Base-by-base conservation (phyloP, 2,888 invertebrate species). In the Drosophila suboccidentalis region DNA sequence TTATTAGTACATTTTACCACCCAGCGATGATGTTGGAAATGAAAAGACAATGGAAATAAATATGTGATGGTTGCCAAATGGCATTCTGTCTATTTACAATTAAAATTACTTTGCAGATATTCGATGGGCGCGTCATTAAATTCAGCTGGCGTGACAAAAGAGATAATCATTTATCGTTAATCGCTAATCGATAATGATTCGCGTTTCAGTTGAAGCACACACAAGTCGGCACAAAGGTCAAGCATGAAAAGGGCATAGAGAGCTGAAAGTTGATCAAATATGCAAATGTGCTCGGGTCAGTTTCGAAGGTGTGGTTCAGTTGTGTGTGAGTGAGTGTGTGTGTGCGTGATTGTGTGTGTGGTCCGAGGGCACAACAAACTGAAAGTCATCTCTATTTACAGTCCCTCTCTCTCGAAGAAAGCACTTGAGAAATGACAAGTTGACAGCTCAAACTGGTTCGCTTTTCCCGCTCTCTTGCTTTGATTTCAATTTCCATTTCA, bases 381-480 rank as follows among this genome's bases (percentile, higher is more conserved):
- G 44, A 83, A 61, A 77, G 89, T 84, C 83, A 84, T 84, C 84
- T 80, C 65, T 80, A 59, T 73, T 89, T 76, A 75, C 61, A 34
- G 9, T 43, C 15, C n/a, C 22, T 13, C 22, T 43, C 43, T 13
- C 54, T 19, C 5, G 3, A 4, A 15, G 19, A 13, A 43, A 61
- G 43, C 78, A 75, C 74, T 78, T 73, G 55, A 54, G 49, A 43
- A 60, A 53, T 32, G 39, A 58, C 54, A 54, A 57, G 26, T 46
- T 44, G 46, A 58, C 17, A 38, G 58, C n/a, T 13, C 26, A 50
- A 61, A 54, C 54, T 43, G 22, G 22, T 50, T 22, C 11, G 22
- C 1, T 41, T 60, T 58, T 17, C 19, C n/a, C 4, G 9, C 13
- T 19, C 4, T 15, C 26, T 13, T 3, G 22, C 13, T 32, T 59